Conservation (phyloP, 2,113 vertebrate genomes). For the Pterocles gutturalis region DNA sequence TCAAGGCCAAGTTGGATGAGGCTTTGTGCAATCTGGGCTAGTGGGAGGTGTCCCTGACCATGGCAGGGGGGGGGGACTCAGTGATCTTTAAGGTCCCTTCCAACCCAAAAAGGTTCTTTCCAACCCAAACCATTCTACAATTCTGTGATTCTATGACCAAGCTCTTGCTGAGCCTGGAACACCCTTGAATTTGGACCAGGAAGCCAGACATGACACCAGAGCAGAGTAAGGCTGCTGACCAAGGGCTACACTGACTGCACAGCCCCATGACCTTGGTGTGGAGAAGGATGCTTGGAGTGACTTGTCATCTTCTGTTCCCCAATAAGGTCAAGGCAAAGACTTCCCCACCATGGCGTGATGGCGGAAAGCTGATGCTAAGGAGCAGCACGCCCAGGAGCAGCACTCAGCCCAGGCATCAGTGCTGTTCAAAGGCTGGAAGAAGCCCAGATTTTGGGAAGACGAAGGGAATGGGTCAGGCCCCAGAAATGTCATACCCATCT, state of each 20-base stretch:
- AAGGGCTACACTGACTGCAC: background rate
- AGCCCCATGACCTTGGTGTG: background rate
- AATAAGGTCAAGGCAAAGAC: rapidly evolving
- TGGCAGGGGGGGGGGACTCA: too few species aligned
- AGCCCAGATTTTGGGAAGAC: background rate
- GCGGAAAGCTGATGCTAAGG: background rate
- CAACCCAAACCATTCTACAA: too few species aligned
- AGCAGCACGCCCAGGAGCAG: background rate
- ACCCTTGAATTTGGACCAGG: background rate
- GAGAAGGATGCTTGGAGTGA: background rate
- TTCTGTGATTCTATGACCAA: too few species aligned
- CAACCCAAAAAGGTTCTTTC: too few species aligned
- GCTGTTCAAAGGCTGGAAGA: background rate
- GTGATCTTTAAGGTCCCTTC: too few species aligned
- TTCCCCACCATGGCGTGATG: rapidly evolving
- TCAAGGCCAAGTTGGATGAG: too few species aligned
- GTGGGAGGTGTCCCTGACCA: too few species aligned
- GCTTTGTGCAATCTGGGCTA: too few species aligned
- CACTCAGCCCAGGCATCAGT: rapidly evolving
- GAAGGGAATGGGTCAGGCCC: background rate
- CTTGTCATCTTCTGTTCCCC: background rate
- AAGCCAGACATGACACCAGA: background rate
- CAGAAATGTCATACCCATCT: background rate
- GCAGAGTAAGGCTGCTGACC: background rate
- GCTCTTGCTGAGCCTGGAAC: background rate